These are phyloP conservation scores for Gopherus flavomarginatus DNA, from an alignment of 2,113 vertebrate genomes.

Conservation along the genomic window DNA sequence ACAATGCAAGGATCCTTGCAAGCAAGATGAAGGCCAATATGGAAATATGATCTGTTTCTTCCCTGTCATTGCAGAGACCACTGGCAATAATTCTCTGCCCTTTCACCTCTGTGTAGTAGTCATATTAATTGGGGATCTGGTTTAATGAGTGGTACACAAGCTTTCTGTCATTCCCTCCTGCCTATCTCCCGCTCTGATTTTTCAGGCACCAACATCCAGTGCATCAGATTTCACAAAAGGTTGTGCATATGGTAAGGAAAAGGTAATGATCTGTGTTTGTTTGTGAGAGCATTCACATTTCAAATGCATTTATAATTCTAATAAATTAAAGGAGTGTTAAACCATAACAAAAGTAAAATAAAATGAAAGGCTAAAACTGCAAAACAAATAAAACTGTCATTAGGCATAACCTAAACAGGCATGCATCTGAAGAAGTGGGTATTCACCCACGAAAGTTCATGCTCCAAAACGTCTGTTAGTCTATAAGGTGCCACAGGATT, in stretches of 20 bases:
- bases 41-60: background rate
- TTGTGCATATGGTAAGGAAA: background rate
- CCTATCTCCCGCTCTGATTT: background rate
- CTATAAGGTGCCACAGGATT: too few species aligned
- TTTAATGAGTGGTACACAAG: background rate
- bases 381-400: conserved; percentile 65
- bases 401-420: conserved; percentile 45
- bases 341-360: conserved; percentile 42
- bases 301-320: conserved; percentile 39
- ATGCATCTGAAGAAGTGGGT: too few species aligned
- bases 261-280: conserved; percentile 52
- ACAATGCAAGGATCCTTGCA: background rate
- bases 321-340: conserved; percentile 44
- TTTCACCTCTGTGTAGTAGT: background rate
- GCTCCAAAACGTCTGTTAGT: too few species aligned
- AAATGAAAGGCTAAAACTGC: conserved; percentile 41
- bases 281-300: conserved; percentile 29
- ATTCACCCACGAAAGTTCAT: too few species aligned
- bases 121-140: background rate
- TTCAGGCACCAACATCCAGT: background rate
- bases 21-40: background rate
- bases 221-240: conserved; percentile 13
- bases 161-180: background rate
- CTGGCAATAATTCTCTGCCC: background rate
- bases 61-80: background rate